Evolutionary conservation across 2,888 invertebrate genomes (phyloP).

Genomic region (Amphipyra tragopoginis): DNA sequence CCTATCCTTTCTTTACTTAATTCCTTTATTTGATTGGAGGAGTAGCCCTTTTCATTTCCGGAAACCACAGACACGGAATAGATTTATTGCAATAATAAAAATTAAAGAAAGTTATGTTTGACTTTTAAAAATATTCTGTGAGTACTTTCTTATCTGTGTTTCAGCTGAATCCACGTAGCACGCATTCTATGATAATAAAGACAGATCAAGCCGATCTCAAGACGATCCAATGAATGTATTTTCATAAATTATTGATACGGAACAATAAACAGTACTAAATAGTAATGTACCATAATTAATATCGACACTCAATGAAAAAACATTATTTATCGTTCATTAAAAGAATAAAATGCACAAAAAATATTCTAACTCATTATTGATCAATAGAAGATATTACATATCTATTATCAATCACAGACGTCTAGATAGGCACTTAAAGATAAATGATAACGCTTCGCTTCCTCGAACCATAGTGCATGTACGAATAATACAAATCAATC

Average conservation of each 20-base stretch:
- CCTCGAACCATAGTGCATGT: conserved; percentile 4
- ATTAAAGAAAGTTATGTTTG: too few species aligned
- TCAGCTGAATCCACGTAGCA: neutral
- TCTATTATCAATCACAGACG: conserved; percentile 41
- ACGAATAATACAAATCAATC: conserved; percentile 1
- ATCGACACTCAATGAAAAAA: conserved; percentile 21
- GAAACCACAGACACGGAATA: too few species aligned
- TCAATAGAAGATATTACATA: conserved; percentile 15
- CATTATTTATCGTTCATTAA: conserved; percentile 7
- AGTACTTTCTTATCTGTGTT: too few species aligned
- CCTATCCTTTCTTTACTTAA: too few species aligned
- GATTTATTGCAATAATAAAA: too few species aligned
- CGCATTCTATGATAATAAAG: neutral
- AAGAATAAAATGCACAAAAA: conserved; percentile 23
- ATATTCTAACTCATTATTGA: conserved; percentile 16
- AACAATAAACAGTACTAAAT: conserved; percentile 17
- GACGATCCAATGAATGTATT: conserved; percentile 9
- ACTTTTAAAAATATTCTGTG: too few species aligned
- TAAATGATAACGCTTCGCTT: conserved; percentile 32
- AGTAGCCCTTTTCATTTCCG: too few species aligned
- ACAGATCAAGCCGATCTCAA: neutral
- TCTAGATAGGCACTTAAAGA: conserved; percentile 34
- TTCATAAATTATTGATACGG: neutral
- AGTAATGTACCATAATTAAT: conserved; percentile 17
- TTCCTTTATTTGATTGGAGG: too few species aligned